phyloP scores from a whole-genome alignment of 2,113 vertebrate genomes.

The Syngnathus scovelli region DNA sequence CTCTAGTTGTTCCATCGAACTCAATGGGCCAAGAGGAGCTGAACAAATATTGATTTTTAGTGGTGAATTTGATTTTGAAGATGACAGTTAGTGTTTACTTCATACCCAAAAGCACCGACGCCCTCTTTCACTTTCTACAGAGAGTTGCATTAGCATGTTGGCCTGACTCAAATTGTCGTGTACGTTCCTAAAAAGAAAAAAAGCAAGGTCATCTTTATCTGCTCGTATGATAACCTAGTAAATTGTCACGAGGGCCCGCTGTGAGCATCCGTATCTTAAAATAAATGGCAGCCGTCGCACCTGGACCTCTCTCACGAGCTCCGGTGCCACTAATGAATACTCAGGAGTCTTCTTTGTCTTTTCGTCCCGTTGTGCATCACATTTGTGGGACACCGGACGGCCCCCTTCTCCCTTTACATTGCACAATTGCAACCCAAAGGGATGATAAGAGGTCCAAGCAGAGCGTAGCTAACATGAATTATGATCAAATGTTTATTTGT shows the following conservation, averaged over 20 bases:
- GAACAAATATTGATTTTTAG: conserved; percentile 95
- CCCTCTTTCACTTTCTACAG: background rate
- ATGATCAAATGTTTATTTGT: conserved; percentile 41
- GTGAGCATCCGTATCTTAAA: conserved; percentile 3
- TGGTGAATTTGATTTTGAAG: conserved; percentile 88
- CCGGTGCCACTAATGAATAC: conserved; percentile 33
- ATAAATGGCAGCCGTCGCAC: background rate
- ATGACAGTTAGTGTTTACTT: conserved; percentile 74
- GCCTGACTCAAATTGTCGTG: no score
- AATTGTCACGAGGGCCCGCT: background rate
- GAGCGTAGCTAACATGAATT: conserved; percentile 23
- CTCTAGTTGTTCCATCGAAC: conserved; percentile 95
- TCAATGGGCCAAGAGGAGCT: conserved; percentile 81
- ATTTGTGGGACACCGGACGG: conserved; percentile 29
- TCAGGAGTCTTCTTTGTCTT: conserved; percentile 39
- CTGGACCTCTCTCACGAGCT: background rate
- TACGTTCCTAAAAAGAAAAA: no score
- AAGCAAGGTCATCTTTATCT: background rate
- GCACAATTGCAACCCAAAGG: conserved; percentile 23
- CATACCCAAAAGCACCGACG: conserved; percentile 49
- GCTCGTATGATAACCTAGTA: background rate
- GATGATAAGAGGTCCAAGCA: conserved; percentile 25
- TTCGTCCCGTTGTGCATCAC: conserved; percentile 25
- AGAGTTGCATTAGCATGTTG: no score
- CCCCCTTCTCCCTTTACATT: conserved; percentile 1